These are phyloP conservation scores for Megathymus violae DNA, from an alignment of 1,140 invertebrate species.

Conservation along the genomic window DNA sequence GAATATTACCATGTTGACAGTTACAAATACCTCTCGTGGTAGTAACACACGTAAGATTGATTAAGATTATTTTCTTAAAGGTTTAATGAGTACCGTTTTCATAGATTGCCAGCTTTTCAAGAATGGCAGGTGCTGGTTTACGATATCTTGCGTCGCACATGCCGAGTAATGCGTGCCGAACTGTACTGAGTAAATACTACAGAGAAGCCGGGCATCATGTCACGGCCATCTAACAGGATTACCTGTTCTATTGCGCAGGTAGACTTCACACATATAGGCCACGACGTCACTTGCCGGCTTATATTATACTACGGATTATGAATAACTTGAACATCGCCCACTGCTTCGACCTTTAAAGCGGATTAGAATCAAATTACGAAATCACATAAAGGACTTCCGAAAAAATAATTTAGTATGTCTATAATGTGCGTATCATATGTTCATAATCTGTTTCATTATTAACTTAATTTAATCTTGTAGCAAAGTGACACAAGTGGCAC, in stretches of 20 bases:
- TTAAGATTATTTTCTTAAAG: slow-evolving; percentile 24
- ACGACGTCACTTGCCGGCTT: slow-evolving; percentile 70
- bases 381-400: slow-evolving; percentile 5
- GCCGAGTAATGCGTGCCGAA: slow-evolving; percentile 62
- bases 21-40: neutral
- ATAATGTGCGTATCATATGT: too few relatives aligned
- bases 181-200: slow-evolving; percentile 58
- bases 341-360: slow-evolving; percentile 54
- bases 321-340: slow-evolving; percentile 50
- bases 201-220: slow-evolving; percentile 75
- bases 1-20: too few relatives aligned
- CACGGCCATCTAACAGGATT: slow-evolving; percentile 83
- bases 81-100: slow-evolving; percentile 67
- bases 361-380: slow-evolving; percentile 45
- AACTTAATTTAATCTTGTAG: too few relatives aligned
- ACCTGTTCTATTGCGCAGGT: slow-evolving; percentile 77
- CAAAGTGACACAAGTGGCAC: too few relatives aligned
- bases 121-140: slow-evolving; percentile 72
- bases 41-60: slow-evolving; percentile 9
- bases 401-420: neutral
- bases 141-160: slow-evolving; percentile 74
- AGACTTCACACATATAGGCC: slow-evolving; percentile 67
- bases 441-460: too few relatives aligned
- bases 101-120: slow-evolving; percentile 76
- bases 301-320: slow-evolving; percentile 63